Base-by-base conservation (phyloP, 1,140 invertebrate genomes). In the Hyposmocoma kahamanoa region DNA sequence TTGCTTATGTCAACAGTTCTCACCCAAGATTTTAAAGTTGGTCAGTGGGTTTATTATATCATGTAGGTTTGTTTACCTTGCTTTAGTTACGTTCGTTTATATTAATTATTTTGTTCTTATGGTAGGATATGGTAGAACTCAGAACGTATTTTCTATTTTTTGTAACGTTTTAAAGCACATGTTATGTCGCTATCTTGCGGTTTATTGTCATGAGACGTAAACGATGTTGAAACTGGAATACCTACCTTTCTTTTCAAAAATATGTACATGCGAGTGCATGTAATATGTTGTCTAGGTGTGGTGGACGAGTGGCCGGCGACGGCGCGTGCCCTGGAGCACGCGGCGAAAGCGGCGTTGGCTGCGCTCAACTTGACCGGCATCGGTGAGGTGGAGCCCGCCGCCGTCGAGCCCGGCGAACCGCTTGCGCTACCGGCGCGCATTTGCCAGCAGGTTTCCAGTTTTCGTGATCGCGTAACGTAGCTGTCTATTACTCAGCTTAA, bases 401-500 rank as follows among this genome's bases (percentile, higher is more conserved):
- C 45, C 21, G 56, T 61, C 9, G 64, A 61, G 53, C 61, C 64
- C 26, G 56, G 42, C 43, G 74, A 77, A 50, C 62, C 68, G 42
- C 58, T 77, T 1, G 65, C 66, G 13, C 39, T 64, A 53, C 62
- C 66, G 9, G 64, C 42, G 13, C 63, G 66, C 17, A 51, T 75
- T 9, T 76, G 72, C 19, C 55, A 50, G 15, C 41, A 52, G 43
- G 62, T 47, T 28, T 6, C 6, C 24, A 6, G 24, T n/a, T n/a
- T n/a, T n/a, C n/a, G n/a, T n/a, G n/a, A n/a, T n/a, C n/a, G n/a
- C n/a, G n/a, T n/a, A n/a, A n/a, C n/a, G n/a, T n/a, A n/a, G n/a
- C n/a, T n/a, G n/a, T n/a, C n/a, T n/a, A n/a, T n/a, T n/a, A n/a
- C n/a, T n/a, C n/a, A n/a, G n/a, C n/a, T n/a, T n/a, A n/a, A n/a